These are phyloP conservation scores for Drosophila acutilabella DNA, from an alignment of 2,888 invertebrate genomes.

Conservation along the genomic window DNA sequence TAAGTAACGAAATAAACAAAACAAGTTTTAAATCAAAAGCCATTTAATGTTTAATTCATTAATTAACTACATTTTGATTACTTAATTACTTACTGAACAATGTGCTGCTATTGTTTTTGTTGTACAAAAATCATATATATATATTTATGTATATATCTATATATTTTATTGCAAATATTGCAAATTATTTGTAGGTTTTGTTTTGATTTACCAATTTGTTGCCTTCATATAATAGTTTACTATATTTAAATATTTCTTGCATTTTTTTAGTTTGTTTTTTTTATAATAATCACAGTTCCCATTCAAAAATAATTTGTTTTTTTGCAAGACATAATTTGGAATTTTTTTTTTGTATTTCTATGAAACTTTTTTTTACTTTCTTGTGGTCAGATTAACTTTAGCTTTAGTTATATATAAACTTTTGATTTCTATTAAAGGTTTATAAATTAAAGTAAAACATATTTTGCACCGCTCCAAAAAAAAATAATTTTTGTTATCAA, in stretches of 20 bases:
- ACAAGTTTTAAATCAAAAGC: constrained; percentile 19
- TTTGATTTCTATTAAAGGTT: constrained; percentile 19
- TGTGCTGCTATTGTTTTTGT: constrained; percentile 51
- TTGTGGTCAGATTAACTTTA: constrained; percentile 46
- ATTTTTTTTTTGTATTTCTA: constrained; percentile 55
- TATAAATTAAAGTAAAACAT: too few relatives aligned
- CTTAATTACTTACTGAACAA: constrained; percentile 55
- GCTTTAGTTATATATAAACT: constrained; percentile 35
- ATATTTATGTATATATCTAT: constrained; percentile 16
- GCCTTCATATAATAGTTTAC: constrained; percentile 8
- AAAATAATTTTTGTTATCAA: constrained; percentile 11
- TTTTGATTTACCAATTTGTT: constrained; percentile 20
- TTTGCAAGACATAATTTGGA: constrained; percentile 68
- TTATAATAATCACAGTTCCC: constrained; percentile 79
- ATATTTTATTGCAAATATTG: constrained; percentile 69
- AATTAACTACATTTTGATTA: constrained; percentile 48
- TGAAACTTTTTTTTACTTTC: constrained; percentile 68
- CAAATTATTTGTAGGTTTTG: constrained; percentile 50
- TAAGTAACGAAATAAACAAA: constrained; percentile 19
- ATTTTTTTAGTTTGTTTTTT: constrained; percentile 24
- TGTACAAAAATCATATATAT: constrained; percentile 45
- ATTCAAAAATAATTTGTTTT: constrained; percentile 67
- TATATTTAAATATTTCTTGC: constrained; percentile 27
- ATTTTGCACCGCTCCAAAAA: constrained; percentile 25
- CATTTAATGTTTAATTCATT: constrained; percentile 17